A percentile compares a stretch with the other conserved stretches of the same genome.
Conservation (phyloP, 2,888 invertebrate species). For the Acronicta aceris region DNA sequence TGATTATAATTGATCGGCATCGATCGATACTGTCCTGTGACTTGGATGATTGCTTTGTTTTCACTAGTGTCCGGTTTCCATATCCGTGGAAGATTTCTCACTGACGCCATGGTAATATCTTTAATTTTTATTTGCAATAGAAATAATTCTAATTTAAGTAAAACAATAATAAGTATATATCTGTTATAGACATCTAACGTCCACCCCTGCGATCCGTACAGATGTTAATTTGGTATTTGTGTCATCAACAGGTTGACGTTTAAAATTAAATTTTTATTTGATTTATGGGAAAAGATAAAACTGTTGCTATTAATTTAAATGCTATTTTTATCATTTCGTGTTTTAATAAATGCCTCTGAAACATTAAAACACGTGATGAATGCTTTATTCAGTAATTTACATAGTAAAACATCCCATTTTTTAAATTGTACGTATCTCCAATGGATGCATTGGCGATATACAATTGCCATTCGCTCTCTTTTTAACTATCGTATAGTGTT, state of each 20-base stretch:
- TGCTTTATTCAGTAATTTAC: conserved; percentile 19
- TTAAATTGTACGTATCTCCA: no score
- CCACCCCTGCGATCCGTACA: conserved; percentile 34
- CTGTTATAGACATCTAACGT: conserved; percentile 30
- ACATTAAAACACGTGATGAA: conserved; percentile 13
- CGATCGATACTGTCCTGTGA: conserved; percentile 61
- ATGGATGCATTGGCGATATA: no score
- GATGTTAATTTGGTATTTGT: conserved; percentile 31
- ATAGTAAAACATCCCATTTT: no score
- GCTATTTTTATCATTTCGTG: conserved; percentile 12
- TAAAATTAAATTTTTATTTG: conserved; percentile 19
- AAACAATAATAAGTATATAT: conserved; percentile 25
- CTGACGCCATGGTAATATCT: conserved; percentile 66
- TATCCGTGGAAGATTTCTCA: conserved; percentile 63
- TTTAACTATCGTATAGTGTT: no score
- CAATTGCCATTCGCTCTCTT: no score
- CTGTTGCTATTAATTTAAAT: conserved; percentile 3
- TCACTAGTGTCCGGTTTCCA: conserved; percentile 61
- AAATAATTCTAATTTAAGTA: conserved; percentile 33
- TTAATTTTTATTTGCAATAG: conserved; percentile 35
- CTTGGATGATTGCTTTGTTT: conserved; percentile 62
- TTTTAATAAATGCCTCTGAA: conserved; percentile 24
- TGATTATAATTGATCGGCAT: conserved; percentile 53
- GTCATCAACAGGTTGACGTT: conserved; percentile 27
- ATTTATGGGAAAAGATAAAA: conserved; percentile 24